A percentile compares a stretch with the other conserved stretches of the same genome.
These are phyloP conservation scores for Trematocara zebra DNA, from an alignment of 2,113 vertebrate genomes.

Conservation along the genomic window DNA sequence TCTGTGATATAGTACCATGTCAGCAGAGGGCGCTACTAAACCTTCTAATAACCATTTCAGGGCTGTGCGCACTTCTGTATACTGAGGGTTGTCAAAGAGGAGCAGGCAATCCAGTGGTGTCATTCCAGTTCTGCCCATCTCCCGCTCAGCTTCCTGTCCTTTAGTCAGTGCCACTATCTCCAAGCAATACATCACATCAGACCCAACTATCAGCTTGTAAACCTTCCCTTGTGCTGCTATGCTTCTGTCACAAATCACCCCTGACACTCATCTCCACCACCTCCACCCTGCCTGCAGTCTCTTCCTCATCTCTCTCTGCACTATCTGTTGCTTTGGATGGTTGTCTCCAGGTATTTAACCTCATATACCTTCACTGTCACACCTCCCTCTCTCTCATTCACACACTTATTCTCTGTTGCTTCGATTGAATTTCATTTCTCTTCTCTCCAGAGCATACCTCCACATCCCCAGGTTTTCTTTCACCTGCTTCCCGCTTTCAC, in stretches of 20 bases:
- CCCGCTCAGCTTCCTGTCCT: not conserved
- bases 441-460: not conserved
- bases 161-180: not conserved
- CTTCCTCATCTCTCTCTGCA: not conserved
- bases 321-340: not conserved
- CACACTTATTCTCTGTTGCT: not conserved
- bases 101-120: not conserved
- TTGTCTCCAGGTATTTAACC: not conserved
- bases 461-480: not conserved
- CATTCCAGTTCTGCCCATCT: not conserved
- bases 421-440: not conserved
- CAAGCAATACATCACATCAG: not conserved
- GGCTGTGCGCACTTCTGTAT: not conserved
- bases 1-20: not conserved
- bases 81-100: not conserved
- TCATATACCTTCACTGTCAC: not conserved
- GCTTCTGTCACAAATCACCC: not conserved
- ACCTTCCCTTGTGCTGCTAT: not conserved
- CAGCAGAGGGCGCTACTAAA: not conserved
- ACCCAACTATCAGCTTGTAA: not conserved
- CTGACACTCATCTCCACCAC: not conserved
- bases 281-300: not conserved
- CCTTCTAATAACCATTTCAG: not conserved
- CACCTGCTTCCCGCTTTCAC: not conserved
- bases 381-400: not conserved